A percentile compares a stretch with the other conserved stretches of the same genome.
Evolutionary conservation across 2,888 invertebrate genomes (phyloP).

Genomic region (Chymomyza caudatula): DNA sequence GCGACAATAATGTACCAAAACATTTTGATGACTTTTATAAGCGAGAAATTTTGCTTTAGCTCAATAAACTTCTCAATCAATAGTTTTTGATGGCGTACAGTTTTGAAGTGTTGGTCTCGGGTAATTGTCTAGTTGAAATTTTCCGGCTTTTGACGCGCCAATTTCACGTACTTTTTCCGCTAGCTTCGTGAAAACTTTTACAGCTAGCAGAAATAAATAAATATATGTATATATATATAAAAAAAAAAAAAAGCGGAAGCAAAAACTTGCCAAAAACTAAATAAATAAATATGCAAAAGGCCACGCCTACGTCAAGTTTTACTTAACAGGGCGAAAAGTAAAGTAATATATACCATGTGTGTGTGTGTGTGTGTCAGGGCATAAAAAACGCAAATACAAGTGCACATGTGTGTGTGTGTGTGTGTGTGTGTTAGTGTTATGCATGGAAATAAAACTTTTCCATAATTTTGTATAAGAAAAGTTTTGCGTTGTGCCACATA

Average conservation of each 20-base stretch:
- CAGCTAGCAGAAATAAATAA: constrained; percentile 30
- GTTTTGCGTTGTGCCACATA: constrained; percentile 67
- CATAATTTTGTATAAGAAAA: constrained; percentile 71
- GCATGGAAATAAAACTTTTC: constrained; percentile 68
- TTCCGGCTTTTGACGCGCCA: constrained; percentile 65
- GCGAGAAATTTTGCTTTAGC: no score
- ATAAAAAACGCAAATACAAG: constrained; percentile 46
- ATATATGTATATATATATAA: no score
- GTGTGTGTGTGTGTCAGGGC: constrained; percentile 9
- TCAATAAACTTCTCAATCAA: no score
- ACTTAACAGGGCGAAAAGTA: constrained; percentile 46
- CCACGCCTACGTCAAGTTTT: constrained; percentile 25
- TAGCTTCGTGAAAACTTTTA: constrained; percentile 37
- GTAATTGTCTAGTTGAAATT: constrained; percentile 42
- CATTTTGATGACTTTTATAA: no score
- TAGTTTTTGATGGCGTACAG: no score
- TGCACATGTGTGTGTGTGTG: background rate
- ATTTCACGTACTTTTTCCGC: constrained; percentile 55
- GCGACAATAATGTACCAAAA: no score
- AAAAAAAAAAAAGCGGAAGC: background rate
- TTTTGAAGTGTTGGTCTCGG: constrained; percentile 13
- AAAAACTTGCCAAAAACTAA: constrained; percentile 47
- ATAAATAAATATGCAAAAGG: constrained; percentile 58
- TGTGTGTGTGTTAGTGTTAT: constrained; percentile 31
- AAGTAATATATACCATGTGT: constrained; percentile 28